Evolutionary conservation across 2,113 vertebrate genomes (phyloP).

Genomic region (Apus apus): DNA sequence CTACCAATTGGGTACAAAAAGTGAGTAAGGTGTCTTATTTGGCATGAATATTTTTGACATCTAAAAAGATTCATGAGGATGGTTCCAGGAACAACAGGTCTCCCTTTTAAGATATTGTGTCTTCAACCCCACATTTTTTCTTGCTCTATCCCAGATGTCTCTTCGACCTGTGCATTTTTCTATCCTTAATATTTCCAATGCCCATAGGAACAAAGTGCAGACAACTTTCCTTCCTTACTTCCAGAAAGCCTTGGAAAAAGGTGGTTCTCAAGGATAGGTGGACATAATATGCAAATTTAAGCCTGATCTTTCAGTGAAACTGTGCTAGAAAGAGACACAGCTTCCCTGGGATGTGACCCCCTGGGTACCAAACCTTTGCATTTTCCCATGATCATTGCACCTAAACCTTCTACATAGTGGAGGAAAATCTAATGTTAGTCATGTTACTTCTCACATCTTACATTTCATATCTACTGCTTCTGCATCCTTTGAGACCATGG

Average conservation of each 20-base stretch:
- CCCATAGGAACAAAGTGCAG: not conserved
- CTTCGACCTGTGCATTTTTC: not conserved
- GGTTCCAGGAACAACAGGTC: not conserved
- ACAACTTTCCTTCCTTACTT: not conserved
- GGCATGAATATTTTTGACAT: not conserved
- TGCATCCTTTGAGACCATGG: not conserved
- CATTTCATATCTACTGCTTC: not conserved
- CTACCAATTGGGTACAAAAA: not conserved
- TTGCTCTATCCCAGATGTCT: not conserved
- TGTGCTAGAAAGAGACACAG: not conserved
- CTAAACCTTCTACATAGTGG: not conserved
- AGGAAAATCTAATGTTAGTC: not conserved
- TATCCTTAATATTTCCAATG: not conserved
- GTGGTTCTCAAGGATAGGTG: not conserved
- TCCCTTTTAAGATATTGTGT: not conserved
- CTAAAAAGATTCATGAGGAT: not conserved
- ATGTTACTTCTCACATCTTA: fast-evolving
- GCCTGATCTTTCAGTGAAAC: not conserved
- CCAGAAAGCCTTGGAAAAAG: not conserved
- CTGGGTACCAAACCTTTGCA: not conserved
- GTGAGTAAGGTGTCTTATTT: not conserved
- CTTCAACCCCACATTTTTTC: not conserved
- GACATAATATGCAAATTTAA: fast-evolving
- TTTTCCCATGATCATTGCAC: not conserved
- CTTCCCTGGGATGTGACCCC: not conserved